Conservation (phyloP, 1,140 invertebrate species). For the Atta texana region DNA sequence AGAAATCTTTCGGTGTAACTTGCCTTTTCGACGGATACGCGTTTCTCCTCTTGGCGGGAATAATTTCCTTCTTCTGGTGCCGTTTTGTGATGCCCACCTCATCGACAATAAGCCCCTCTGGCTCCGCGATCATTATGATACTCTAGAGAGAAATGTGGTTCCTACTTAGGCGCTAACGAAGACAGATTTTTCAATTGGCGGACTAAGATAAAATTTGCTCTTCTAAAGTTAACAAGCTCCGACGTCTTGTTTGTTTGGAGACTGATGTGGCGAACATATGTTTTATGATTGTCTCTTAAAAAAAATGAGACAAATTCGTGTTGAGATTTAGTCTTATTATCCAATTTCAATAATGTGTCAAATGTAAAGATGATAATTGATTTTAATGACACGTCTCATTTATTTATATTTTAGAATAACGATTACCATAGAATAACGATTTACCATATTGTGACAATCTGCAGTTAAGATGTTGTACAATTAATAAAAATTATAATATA, state of each 20-base stretch:
- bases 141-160: slow-evolving; percentile 30
- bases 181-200: slow-evolving; percentile 50
- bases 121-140: slow-evolving; percentile 23
- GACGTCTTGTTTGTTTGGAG: neutral
- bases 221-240: slow-evolving; percentile 35
- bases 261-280: neutral
- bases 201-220: slow-evolving; percentile 26
- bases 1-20: slow-evolving; percentile 46
- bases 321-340: neutral
- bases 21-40: slow-evolving; percentile 63
- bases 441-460: neutral
- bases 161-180: slow-evolving; percentile 40
- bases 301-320: neutral
- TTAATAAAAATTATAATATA: neutral
- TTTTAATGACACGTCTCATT: neutral
- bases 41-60: neutral
- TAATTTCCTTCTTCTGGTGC: slow-evolving; percentile 29
- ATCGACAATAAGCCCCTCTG: slow-evolving; percentile 7
- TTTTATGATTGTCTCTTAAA: neutral
- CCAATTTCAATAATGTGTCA: neutral
- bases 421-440: neutral
- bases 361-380: neutral
- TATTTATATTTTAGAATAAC: neutral
- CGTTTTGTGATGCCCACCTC: slow-evolving; percentile 34
- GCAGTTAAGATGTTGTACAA: neutral